Conservation (phyloP, 2,113 vertebrate species). For the Callopanchax toddi region DNA sequence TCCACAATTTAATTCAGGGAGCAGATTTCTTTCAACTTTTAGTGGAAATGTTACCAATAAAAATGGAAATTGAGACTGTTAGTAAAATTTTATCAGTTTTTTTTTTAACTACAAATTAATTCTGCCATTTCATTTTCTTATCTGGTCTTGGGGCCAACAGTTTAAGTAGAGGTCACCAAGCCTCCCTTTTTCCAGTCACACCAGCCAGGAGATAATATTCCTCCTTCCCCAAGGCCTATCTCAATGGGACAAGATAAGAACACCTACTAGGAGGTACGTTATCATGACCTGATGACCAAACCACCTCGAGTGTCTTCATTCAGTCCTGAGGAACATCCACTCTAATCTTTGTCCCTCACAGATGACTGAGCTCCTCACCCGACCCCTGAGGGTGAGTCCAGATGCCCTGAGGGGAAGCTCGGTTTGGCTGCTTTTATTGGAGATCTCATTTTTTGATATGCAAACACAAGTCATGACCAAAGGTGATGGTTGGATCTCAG, state of each 20-base stretch:
- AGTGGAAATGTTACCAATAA: background rate
- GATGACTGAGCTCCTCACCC: background rate
- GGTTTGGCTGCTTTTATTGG: background rate
- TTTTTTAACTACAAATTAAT: too few species aligned
- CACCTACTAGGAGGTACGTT: background rate
- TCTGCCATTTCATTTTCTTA: too few species aligned
- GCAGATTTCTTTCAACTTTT: background rate
- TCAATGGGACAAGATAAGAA: background rate
- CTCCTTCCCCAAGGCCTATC: background rate
- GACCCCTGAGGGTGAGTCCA: background rate
- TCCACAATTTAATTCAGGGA: background rate
- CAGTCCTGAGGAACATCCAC: background rate
- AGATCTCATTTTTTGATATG: background rate
- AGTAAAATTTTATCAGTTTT: too few species aligned
- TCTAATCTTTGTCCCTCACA: background rate
- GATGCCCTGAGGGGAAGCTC: background rate
- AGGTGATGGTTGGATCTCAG: background rate
- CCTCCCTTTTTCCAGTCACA: background rate
- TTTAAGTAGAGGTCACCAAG: background rate
- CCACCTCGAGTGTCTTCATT: background rate
- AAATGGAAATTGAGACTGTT: too few species aligned
- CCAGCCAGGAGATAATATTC: background rate
- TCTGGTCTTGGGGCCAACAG: background rate
- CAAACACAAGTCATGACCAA: too few species aligned
- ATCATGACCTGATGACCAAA: background rate